A percentile compares a stretch with the other conserved stretches of the same genome.
Evolutionary conservation across 1,140 invertebrate genomes (phyloP).

Genomic region (Akabosia matsudoensis): DNA sequence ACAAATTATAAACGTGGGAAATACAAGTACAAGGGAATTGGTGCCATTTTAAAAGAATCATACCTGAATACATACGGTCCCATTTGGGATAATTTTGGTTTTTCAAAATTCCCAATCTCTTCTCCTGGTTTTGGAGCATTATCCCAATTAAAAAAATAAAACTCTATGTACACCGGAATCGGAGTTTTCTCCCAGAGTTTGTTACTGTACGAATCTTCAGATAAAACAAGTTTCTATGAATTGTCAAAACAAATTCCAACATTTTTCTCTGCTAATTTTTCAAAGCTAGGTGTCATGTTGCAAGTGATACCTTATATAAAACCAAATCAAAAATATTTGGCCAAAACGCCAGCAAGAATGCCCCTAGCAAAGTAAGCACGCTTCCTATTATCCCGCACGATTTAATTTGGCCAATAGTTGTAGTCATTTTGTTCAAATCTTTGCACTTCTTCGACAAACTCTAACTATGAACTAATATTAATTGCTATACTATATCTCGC

Average conservation of each 20-base stretch:
- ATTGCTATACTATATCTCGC: neutral
- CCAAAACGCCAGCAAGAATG: neutral
- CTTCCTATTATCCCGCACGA: neutral
- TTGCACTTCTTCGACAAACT: neutral
- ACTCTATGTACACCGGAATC: conserved; percentile 70
- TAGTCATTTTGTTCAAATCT: neutral
- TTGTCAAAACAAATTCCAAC: neutral
- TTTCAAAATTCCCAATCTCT: conserved; percentile 58
- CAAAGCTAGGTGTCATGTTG: no score
- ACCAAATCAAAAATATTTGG: neutral
- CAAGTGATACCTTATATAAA: neutral
- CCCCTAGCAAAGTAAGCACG: neutral
- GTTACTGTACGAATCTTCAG: conserved; percentile 54
- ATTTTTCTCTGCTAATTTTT: neutral
- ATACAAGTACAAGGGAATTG: neutral
- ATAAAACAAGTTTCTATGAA: conserved; percentile 39
- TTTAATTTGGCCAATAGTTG: neutral
- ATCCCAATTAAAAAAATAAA: conserved; percentile 85
- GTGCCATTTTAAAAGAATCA: conserved; percentile 30
- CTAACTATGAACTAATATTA: neutral
- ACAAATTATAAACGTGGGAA: neutral
- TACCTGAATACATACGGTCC: conserved; percentile 82
- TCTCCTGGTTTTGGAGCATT: conserved; percentile 70
- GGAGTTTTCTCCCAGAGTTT: conserved; percentile 68
- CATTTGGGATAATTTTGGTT: conserved; percentile 74